These are phyloP conservation scores for Drosophila navojoa DNA, from an alignment of 1,140 invertebrate genomes.

Conservation along the genomic window DNA sequence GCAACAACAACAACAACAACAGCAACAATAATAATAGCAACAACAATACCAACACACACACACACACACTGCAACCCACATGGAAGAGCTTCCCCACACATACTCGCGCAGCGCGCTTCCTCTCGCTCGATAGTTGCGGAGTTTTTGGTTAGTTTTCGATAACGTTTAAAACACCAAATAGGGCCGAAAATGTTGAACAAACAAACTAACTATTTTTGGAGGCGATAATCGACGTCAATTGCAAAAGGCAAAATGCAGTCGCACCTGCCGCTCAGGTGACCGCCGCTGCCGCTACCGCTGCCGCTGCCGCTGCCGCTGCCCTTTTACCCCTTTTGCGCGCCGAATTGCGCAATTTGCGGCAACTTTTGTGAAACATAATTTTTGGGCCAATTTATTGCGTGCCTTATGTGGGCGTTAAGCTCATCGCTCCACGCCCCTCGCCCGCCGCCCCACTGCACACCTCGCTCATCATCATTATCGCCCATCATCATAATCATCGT, in stretches of 20 bases:
- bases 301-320: background rate
- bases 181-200: slow-evolving; percentile 56
- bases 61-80: slow-evolving; percentile 4
- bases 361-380: slow-evolving; percentile 79
- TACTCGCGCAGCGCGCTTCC: slow-evolving; percentile 1
- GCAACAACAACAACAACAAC: slow-evolving; percentile 11
- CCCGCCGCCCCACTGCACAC: too few relatives aligned
- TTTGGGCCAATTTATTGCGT: slow-evolving; percentile 76
- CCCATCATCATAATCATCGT: slow-evolving; percentile 34
- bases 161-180: slow-evolving; percentile 76
- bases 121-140: slow-evolving; percentile 60
- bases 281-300: slow-evolving; percentile 29
- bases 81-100: slow-evolving; percentile 22
- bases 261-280: slow-evolving; percentile 26
- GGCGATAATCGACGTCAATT: slow-evolving; percentile 79
- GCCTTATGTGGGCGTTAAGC: slow-evolving; percentile 31
- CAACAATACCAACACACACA: slow-evolving; percentile 16
- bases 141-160: slow-evolving; percentile 78
- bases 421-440: background rate
- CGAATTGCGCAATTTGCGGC: slow-evolving; percentile 76
- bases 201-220: slow-evolving; percentile 72
- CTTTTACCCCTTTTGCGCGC: slow-evolving; percentile 11
- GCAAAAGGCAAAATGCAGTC: slow-evolving; percentile 53
- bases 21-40: background rate
- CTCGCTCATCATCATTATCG: background rate